A percentile compares a stretch with the other conserved stretches of the same genome.
Conservation (phyloP, 1,140 invertebrate genomes). For the Eupristina koningsbergeri region DNA sequence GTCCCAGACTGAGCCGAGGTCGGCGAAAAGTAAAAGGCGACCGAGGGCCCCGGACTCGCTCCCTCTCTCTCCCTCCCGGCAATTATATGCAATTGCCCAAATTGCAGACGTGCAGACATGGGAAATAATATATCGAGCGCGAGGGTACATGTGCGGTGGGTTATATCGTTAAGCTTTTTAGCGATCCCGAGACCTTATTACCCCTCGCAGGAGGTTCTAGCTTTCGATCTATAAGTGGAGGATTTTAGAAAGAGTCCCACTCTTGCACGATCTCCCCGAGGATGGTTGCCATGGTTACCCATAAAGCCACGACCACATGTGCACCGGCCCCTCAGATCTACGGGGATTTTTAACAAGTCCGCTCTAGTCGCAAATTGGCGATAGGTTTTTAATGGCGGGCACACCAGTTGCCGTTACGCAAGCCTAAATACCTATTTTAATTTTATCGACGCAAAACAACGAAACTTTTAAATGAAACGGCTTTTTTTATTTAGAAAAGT, state of each 20-base stretch:
- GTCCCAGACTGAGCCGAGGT: slow-evolving; percentile 60
- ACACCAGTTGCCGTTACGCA: neutral
- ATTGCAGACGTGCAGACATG: slow-evolving; percentile 57
- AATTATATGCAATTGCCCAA: slow-evolving; percentile 73
- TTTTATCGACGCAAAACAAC: neutral
- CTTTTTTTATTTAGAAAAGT: too few species aligned
- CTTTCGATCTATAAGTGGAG: neutral
- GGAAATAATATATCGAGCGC: slow-evolving; percentile 20
- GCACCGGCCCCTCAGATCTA: neutral
- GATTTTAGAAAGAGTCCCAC: neutral
- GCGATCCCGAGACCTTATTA: neutral
- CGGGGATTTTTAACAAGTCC: neutral
- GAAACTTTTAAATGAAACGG: too few species aligned
- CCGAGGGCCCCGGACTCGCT: slow-evolving; percentile 39
- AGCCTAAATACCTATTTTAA: neutral
- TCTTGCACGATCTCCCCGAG: too few species aligned
- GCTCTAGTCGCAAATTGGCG: neutral
- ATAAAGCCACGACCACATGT: neutral
- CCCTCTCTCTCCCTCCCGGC: slow-evolving; percentile 26
- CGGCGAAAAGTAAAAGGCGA: slow-evolving; percentile 66
- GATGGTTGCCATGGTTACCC: too few species aligned
- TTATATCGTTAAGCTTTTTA: slow-evolving; percentile 1
- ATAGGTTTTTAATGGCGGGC: neutral
- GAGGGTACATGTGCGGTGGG: neutral
- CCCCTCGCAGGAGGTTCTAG: neutral